Evolutionary conservation across 2,888 invertebrate species (phyloP).

Genomic region (Operophtera brumata): DNA sequence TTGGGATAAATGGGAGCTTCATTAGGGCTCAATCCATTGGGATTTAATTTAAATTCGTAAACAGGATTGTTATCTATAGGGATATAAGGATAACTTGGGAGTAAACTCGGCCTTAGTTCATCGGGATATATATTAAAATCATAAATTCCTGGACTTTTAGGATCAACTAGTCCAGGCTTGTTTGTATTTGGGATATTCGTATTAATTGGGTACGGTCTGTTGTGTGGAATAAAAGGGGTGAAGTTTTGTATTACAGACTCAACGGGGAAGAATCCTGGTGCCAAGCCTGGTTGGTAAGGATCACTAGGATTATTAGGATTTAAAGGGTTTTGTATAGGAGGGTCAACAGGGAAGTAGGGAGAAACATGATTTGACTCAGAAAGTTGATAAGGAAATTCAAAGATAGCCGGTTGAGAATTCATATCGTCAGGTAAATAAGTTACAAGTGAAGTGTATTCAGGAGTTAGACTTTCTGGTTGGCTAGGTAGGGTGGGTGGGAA

Average conservation of each 20-base stretch:
- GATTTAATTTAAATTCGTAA: not conserved
- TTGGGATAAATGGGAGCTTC: not conserved
- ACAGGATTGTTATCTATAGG: not conserved
- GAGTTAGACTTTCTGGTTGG: not conserved
- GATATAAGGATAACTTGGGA: not conserved
- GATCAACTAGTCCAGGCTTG: not conserved
- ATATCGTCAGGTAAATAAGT: not conserved
- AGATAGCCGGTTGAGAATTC: not conserved
- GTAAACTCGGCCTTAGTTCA: not conserved
- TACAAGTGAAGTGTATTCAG: not conserved
- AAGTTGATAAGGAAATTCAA: constrained; percentile 3
- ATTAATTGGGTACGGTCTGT: not conserved
- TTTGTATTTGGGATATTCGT: not conserved
- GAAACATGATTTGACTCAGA: not conserved
- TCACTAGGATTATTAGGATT: not conserved
- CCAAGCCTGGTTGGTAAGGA: not conserved
- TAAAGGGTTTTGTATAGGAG: not conserved
- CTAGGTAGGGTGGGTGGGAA: not conserved
- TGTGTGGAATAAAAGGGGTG: not conserved
- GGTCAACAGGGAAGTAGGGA: not conserved
- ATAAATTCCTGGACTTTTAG: not conserved
- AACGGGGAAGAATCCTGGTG: not conserved
- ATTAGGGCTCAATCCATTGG: not conserved
- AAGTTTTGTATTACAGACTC: not conserved
- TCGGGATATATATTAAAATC: not conserved